Evolutionary conservation across 2,797 vertebrate genomes (phyloP), one percentile per base, ranked within the genome.

Genomic region (Sorex maritimensis): DNA sequence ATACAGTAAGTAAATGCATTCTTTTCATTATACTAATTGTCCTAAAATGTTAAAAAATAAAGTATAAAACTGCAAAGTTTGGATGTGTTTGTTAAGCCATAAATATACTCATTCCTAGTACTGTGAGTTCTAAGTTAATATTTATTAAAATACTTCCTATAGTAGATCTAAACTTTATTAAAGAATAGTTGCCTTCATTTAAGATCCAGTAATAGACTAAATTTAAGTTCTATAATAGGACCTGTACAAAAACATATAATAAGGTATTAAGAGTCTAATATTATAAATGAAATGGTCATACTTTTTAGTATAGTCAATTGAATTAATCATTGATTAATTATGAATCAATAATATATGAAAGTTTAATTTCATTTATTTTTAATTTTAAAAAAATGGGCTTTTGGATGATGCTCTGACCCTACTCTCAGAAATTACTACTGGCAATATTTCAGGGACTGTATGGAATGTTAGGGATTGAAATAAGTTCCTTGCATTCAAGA

Each of bases 41-140:
- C 17, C 15, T 88, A n/a, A 81, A 44, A 72, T 82, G 52, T 87
- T 28, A 79, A 83, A 94, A 77, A 44, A 46, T 80, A 61, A 24
- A 63, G 1, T 28, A 3, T 58, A 58, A 90, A 83, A 38, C 2
- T 74, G 5, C 2, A 82, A 6, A 63, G 12, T 11, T 80, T 84
- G 34, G 65, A 55, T 65, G 6, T 10, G 77, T 26, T 0, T 34
- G 2, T 85, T 73, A 61, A 69, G 9, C 6, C 49, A 94, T n/a
- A 63, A 75, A 85, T 71, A 13, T 5, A 61, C 38, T 2, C n/a
- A 88, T 88, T 86, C 71, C 23, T 88, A 73, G 49, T 72, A 83
- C 80, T 9, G 63, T 65, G 34, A 23, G 1, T 93, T 5, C 10
- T 83, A 67, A 10, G 6, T 72, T 72, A 79, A 85, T 84, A 52